Conservation (phyloP, 2,797 vertebrate species). For the Myiotriccus ornatus region DNA sequence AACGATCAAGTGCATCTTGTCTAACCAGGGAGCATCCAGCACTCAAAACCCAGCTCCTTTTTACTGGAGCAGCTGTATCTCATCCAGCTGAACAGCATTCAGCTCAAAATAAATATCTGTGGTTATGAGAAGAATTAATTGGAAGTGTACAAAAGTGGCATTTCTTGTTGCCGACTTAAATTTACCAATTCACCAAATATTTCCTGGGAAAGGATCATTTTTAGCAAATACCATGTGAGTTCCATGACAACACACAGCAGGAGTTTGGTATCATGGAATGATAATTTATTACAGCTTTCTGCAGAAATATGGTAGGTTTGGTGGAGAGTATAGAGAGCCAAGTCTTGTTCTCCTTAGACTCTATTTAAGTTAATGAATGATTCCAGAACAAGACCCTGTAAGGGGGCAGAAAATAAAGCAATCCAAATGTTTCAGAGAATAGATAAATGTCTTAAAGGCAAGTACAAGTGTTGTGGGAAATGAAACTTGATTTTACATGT, state of each 20-base stretch:
- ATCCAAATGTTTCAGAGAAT: not conserved
- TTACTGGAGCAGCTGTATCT: not conserved
- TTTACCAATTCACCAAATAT: not conserved
- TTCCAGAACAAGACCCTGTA: not conserved
- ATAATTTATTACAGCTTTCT: not conserved
- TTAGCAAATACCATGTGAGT: not conserved
- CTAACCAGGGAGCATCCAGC: fast-evolving
- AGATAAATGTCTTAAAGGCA: not conserved
- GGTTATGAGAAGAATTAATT: not conserved
- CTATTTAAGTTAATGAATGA: not conserved
- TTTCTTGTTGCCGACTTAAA: not conserved
- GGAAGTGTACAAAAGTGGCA: not conserved
- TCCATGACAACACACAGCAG: not conserved
- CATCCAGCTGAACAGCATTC: not conserved
- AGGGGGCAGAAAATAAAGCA: not conserved
- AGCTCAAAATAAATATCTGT: not conserved
- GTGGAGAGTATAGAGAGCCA: not conserved
- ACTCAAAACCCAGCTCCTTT: not conserved
- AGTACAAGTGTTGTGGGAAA: not conserved
- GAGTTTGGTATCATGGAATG: not conserved
- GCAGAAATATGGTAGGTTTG: not conserved
- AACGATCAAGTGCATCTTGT: not conserved
- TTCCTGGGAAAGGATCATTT: not conserved
- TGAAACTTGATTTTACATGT: not conserved
- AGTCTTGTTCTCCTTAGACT: not conserved